phyloP scores from a whole-genome alignment of 92 coral and sea anemone species.

The Parazoanthus darwini region DNA sequence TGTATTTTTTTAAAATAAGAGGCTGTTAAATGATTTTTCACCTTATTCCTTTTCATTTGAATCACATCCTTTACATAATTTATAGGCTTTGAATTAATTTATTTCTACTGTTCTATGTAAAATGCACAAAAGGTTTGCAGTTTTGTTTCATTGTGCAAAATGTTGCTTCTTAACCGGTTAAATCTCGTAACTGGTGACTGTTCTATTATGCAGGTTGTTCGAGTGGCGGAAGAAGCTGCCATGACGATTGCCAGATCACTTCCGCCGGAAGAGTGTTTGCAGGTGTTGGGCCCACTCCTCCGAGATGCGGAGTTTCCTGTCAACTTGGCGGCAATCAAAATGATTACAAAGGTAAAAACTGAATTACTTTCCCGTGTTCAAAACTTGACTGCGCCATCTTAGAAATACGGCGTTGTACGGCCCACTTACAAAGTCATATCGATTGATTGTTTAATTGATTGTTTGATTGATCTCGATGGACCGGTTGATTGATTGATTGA shows the following conservation, averaged over 20 bases:
- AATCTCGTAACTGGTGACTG: not conserved
- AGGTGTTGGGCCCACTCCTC: slow-evolving; percentile 85
- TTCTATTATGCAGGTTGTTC: slow-evolving; percentile 70
- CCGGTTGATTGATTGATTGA: not conserved
- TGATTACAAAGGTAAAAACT: slow-evolving; percentile 86
- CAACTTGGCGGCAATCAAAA: slow-evolving; percentile 86
- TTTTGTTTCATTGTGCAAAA: too few relatives aligned
- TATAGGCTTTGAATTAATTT: too few relatives aligned
- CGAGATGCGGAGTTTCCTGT: slow-evolving; percentile 91
- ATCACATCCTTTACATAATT: too few relatives aligned
- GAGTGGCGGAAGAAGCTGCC: slow-evolving; percentile 99
- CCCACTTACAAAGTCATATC: too few relatives aligned
- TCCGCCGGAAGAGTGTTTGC: slow-evolving; percentile 85
- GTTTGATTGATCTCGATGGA: too few relatives aligned
- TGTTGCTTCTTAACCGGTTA: not conserved
- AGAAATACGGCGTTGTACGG: too few relatives aligned
- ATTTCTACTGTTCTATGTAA: too few relatives aligned
- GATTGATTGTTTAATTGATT: not conserved
- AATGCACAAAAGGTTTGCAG: too few relatives aligned
- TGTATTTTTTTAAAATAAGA: too few relatives aligned
- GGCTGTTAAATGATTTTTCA: too few relatives aligned
- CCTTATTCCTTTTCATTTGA: too few relatives aligned
- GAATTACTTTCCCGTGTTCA: not conserved
- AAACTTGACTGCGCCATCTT: too few relatives aligned
- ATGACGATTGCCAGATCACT: slow-evolving; percentile 85